Conservation (phyloP, 2,113 vertebrate species). For the Calidris pygmaea region DNA sequence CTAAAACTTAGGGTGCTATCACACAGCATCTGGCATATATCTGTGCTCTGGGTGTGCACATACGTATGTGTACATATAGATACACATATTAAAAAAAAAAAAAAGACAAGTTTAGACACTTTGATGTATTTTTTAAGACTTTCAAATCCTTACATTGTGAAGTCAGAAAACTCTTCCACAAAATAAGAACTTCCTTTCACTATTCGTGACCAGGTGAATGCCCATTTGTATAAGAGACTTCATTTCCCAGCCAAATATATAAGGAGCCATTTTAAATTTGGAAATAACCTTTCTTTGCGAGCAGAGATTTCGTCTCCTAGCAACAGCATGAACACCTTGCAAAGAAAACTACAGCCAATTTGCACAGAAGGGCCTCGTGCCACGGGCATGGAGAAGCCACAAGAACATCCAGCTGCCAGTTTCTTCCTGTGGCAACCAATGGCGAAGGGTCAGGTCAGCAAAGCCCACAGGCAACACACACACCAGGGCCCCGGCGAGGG, state of each 20-base stretch:
- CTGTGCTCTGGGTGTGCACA: neutral
- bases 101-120: neutral
- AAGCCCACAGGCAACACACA: fast-evolving
- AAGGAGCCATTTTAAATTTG: neutral
- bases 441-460: neutral
- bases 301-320: slow-evolving; percentile 39
- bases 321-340: slow-evolving; percentile 17
- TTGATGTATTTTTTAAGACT: neutral
- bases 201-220: neutral
- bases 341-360: neutral
- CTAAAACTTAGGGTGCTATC: neutral
- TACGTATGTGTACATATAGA: fast-evolving
- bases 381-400: neutral
- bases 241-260: neutral
- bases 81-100: neutral
- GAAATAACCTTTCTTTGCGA: neutral
- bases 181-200: neutral
- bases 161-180: neutral
- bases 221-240: neutral
- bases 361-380: neutral
- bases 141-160: neutral
- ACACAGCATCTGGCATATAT: neutral
- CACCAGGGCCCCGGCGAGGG: fast-evolving
- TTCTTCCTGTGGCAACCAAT: neutral
- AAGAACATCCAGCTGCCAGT: neutral